Conservation (phyloP, 2,113 vertebrate genomes). For the Sclerurus mexicanus region DNA sequence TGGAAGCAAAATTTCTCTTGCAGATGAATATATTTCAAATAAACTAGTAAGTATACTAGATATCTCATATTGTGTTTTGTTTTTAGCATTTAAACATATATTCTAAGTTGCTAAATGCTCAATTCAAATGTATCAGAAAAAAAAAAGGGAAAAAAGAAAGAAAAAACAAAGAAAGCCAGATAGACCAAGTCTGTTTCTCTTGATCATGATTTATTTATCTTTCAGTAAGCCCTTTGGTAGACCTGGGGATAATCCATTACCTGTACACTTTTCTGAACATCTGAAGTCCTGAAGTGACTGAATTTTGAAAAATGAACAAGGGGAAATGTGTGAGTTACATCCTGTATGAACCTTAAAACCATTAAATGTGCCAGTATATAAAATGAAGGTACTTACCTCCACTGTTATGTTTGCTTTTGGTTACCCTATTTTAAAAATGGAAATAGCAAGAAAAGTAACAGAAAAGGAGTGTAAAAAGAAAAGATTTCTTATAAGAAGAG, state of each 20-base stretch:
- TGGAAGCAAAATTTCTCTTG: neutral
- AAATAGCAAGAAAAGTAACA: neutral
- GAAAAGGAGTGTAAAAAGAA: neutral
- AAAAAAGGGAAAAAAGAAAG: neutral
- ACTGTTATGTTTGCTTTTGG: neutral
- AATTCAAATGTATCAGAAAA: neutral
- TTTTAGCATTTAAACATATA: neutral
- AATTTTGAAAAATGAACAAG: slow-evolving; percentile 16
- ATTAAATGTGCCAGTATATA: neutral
- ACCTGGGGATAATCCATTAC: neutral
- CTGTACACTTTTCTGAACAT: neutral
- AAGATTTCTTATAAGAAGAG: neutral
- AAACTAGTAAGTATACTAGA: neutral
- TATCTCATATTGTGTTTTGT: neutral
- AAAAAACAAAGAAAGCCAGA: neutral
- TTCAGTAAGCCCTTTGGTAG: slow-evolving; percentile 8
- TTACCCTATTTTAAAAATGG: neutral
- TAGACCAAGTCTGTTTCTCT: neutral
- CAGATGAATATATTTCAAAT: neutral
- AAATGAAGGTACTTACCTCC: neutral
- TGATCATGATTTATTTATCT: slow-evolving; percentile 12
- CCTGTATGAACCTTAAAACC: neutral
- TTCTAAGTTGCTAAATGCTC: neutral
- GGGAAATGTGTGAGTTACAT: neutral
- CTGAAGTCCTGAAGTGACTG: neutral